phyloP scores from a whole-genome alignment of 1,140 invertebrate species.

The Penaeus japonicus region DNA sequence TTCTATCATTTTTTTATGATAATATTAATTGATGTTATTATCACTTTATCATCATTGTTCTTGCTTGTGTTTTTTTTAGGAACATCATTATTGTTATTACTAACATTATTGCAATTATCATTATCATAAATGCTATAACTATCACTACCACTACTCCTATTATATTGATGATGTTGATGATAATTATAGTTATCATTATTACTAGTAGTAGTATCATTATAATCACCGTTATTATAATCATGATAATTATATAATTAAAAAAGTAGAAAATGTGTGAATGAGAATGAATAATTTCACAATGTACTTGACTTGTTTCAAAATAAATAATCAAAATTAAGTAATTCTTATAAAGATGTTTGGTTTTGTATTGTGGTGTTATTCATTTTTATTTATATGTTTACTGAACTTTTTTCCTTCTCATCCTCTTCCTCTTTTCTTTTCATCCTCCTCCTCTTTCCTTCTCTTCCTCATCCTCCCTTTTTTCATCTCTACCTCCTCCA shows the following conservation, averaged over 20 bases:
- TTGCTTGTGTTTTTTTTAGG: not conserved
- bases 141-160: not conserved
- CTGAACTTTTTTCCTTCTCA: not conserved
- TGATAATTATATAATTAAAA: no score
- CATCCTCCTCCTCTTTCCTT: not conserved
- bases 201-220: no score
- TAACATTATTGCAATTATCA: slow-evolving; percentile 35
- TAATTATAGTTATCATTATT: no score
- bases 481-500: not conserved
- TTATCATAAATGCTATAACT: not conserved
- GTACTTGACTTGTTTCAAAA: no score
- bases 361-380: not conserved
- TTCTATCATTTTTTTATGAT: no score
- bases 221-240: no score
- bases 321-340: no score
- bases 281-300: no score
- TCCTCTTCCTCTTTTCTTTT: no score
- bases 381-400: not conserved
- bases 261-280: no score
- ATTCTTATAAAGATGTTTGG: no score
- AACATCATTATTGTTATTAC: not conserved
- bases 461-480: not conserved
- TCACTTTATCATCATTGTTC: slow-evolving; percentile 19
- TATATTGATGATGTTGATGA: not conserved
- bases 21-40: no score